Conservation (phyloP, 2,797 vertebrate species). For the Chromis chromis region DNA sequence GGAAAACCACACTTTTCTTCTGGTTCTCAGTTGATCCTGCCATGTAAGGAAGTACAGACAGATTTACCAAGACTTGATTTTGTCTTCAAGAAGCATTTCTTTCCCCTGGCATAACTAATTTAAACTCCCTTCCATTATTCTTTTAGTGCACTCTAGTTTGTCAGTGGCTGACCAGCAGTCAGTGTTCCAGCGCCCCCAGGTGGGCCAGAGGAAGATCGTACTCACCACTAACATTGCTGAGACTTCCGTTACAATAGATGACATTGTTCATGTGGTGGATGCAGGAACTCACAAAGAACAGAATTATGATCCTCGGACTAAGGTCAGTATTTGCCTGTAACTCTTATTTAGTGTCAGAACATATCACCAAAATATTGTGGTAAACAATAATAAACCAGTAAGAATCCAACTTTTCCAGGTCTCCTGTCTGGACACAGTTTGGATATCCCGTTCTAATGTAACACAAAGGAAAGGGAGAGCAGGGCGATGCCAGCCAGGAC, state of each 20-base stretch:
- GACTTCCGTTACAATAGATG: constrained; percentile 96
- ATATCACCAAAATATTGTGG: background rate
- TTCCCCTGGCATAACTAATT: rapidly evolving
- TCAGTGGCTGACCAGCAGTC: constrained; percentile 94
- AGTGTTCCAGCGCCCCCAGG: constrained; percentile 91
- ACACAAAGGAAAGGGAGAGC: constrained; percentile 94
- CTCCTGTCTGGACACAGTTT: constrained; percentile 94
- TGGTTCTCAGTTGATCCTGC: constrained; percentile 89
- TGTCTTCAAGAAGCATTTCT: background rate
- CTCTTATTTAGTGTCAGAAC: background rate
- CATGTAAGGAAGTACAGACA: constrained; percentile 83
- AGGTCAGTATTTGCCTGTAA: constrained; percentile 80
- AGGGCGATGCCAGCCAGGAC: constrained; percentile 94
- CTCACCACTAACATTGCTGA: constrained; percentile 96
- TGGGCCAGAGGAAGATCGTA: constrained; percentile 91
- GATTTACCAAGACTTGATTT: background rate
- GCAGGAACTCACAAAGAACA: constrained; percentile 94
- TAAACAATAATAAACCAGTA: background rate
- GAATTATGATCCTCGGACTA: constrained; percentile 92
- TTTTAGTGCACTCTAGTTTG: constrained; percentile 94
- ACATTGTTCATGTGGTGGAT: constrained; percentile 96
- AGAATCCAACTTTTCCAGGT: constrained; percentile 81
- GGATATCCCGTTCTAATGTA: constrained; percentile 94
- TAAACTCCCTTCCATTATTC: background rate
- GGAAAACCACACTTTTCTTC: constrained; percentile 79